Base-by-base conservation (phyloP, 2,888 invertebrate genomes). In the Calameuta idolon region DNA sequence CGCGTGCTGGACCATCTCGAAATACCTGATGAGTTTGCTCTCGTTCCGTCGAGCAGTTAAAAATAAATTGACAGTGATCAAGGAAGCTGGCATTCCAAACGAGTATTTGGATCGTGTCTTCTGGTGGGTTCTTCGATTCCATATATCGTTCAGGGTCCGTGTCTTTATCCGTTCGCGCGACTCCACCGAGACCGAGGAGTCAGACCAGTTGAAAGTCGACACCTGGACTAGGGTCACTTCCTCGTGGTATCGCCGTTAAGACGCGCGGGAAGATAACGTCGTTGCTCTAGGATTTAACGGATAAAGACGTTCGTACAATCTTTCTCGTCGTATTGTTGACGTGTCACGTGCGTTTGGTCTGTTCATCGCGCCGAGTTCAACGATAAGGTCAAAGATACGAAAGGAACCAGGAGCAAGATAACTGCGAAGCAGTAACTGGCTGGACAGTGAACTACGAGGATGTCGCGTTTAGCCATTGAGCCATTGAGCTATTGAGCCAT, bases 1-100 rank as follows among this genome's bases (percentile, higher is more conserved):
- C 55, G 23, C 55, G 55, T 55, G 55, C 55, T 23, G n/a, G 75
- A 77, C 71, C 69, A 77, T 74, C 34, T 76, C 76, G 30, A 55
- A 55, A 55, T 55, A 55, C 55, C 55, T 23, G 9, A 55, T 55
- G 55, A 55, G 55, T 23, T 55, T 55, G 55, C 55, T 55, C 55
- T 55, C 55, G 23, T 55, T 55, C 9, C 55, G 55, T 23, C 55
- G 55, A 55, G 55, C 55, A 55, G 55, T 55, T 55, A 34, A 71
- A 71, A 71, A 71, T 34, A 34, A 23, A 23, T 31, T 33, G 34
- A 71, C 71, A 31, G 71, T 71, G 31, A 71, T 33, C 71, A 11
- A 15, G 30, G 12, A 33, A 31, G 30, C 5, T 31, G 31, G 12
- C 34, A 33, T 34, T 71, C 34, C 33, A 34, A 71, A 71, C 31